These are phyloP conservation scores for Lamprologus speciosus DNA, from an alignment of 2,113 vertebrate genomes.

Conservation along the genomic window DNA sequence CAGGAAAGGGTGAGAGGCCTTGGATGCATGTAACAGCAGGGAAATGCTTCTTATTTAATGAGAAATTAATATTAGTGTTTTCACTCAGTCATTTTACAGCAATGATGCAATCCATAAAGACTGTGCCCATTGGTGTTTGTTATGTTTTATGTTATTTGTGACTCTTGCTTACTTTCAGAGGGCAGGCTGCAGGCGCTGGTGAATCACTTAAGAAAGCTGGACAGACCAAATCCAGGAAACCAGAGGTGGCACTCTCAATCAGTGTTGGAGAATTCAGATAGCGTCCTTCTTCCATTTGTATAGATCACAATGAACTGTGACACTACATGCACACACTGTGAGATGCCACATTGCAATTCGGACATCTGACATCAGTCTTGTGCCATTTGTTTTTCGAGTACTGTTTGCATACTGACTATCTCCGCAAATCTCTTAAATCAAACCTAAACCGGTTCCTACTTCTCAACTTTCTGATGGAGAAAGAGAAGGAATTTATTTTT, in stretches of 20 bases:
- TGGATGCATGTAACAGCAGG: background rate
- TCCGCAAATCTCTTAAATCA: background rate
- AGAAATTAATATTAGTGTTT: background rate
- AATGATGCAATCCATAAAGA: background rate
- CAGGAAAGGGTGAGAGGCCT: constrained; percentile 68
- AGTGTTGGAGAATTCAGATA: constrained; percentile 73
- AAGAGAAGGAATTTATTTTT: background rate
- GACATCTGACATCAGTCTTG: constrained; percentile 6
- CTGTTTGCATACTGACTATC: background rate
- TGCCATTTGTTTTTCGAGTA: background rate
- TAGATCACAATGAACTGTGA: background rate
- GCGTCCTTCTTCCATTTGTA: background rate
- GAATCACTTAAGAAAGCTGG: constrained; percentile 38
- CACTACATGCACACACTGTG: background rate
- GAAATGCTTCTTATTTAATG: background rate
- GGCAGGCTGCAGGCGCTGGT: background rate
- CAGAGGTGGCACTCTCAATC: constrained; percentile 74
- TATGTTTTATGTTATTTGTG: background rate
- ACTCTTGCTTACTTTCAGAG: constrained; percentile 29
- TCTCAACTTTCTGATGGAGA: background rate
- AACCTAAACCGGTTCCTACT: background rate
- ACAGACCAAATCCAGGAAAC: constrained; percentile 60
- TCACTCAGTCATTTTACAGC: background rate
- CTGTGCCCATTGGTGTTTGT: background rate
- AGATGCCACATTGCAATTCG: background rate